Base-by-base conservation (phyloP, 2,113 vertebrate species). In the Zeus faber region DNA sequence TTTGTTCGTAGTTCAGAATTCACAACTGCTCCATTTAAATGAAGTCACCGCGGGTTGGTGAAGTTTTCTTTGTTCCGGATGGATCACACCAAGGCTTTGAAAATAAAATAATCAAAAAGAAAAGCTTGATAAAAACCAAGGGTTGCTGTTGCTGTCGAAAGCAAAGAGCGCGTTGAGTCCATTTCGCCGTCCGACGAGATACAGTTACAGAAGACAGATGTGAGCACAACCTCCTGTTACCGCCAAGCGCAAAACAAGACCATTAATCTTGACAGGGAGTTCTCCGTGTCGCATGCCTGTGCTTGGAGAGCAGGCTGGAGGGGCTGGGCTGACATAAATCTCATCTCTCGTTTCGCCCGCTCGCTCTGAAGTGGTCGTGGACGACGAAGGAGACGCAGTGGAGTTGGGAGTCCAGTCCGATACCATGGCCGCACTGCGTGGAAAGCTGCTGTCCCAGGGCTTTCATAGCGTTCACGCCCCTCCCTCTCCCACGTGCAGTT, bases 221-320 rank as follows among this genome's bases (percentile, higher is more conserved):
- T 79, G 63, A 76, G 57, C 31, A 18, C 76, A 72, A 79, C 79
- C 84, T 80, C 65, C 62, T 81, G 83, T 82, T 79, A 85, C 82
- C 75, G 72, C 50, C 16, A 43, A 1, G 43, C 9, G 71, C 62
- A 82, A 78, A 79, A 79, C 76, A 79, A 69, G 65, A 52, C 58
- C 65, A 80, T 81, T 61, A 71, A 69, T 81, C 66, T 72, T 64
- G 46, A 70, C 47, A 27, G 50, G 21, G 43, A 63, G 47, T 27
- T n/a, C n/a, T n/a, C n/a, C 6, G 35, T 56, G 57, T 54, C 35
- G 11, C 26, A 40, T 29, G 24, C 54, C 29, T 49, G 51, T 3
- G 14, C 31, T 62, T 49, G 16, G 5, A 27, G 3, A 44, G 41
- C 10, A 44, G 20, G 41, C 6, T 0, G n/a, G 49, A 56, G 22